Percentiles rank a stretch among this genome's conserved stretches.
These are phyloP conservation scores for Gambusia holbrooki DNA, from an alignment of 2,113 vertebrate species.

Conservation along the genomic window DNA sequence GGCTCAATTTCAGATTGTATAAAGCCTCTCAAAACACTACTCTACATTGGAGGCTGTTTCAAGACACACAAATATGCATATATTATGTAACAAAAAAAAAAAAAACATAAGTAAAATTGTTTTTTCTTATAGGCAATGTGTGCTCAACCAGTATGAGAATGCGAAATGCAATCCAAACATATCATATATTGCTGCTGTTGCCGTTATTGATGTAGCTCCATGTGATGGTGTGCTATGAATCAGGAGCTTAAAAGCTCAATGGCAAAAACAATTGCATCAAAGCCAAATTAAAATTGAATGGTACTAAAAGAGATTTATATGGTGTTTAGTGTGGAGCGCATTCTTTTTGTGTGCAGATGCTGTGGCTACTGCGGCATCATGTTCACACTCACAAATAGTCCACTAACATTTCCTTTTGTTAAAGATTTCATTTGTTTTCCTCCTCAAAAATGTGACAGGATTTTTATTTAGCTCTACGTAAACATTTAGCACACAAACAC, in stretches of 20 bases:
- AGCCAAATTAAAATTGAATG: background rate
- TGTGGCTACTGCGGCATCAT: background rate
- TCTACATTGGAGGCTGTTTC: no score
- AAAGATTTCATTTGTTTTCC: background rate
- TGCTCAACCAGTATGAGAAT: background rate
- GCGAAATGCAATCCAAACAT: background rate
- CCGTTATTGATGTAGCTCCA: background rate
- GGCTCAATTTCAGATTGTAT: no score
- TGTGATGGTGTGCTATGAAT: background rate
- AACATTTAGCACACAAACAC: conserved; percentile 21
- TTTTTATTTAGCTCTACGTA: background rate
- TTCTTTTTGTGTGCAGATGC: background rate
- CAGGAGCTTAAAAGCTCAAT: background rate
- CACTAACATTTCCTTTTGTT: background rate
- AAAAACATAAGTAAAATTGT: no score
- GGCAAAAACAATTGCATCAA: conserved; percentile 4
- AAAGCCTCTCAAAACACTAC: no score
- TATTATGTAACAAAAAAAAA: no score
- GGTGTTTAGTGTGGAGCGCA: no score
- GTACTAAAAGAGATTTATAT: background rate
- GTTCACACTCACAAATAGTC: conserved; percentile 1
- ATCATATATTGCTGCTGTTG: background rate
- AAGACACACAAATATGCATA: no score
- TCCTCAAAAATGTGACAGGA: background rate
- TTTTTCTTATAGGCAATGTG: background rate